Evolutionary conservation across 2,888 invertebrate genomes (phyloP).

Genomic region (Campoletis raptor): DNA sequence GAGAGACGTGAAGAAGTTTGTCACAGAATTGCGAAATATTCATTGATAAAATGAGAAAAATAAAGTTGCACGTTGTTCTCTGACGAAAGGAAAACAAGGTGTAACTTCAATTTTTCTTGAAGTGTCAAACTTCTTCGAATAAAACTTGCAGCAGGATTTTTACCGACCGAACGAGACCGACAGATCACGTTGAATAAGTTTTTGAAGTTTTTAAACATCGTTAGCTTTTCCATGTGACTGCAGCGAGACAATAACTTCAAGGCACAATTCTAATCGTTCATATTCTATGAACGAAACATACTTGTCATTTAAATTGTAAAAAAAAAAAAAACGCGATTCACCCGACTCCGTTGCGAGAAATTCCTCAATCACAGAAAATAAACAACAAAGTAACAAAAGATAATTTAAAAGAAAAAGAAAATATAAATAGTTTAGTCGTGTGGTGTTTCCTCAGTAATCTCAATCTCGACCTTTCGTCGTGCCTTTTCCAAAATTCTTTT

Average conservation of each 20-base stretch:
- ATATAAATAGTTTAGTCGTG: not conserved
- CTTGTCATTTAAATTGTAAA: not conserved
- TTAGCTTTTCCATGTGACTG: not conserved
- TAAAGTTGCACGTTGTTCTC: too few species aligned
- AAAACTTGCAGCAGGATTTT: too few species aligned
- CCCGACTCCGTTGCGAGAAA: not conserved
- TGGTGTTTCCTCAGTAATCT: constrained; percentile 36
- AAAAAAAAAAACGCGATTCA: not conserved
- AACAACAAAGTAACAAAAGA: not conserved
- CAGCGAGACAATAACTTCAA: not conserved
- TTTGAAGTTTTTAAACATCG: too few species aligned
- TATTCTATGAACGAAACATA: not conserved
- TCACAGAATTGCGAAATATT: too few species aligned
- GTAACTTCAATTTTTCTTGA: too few species aligned
- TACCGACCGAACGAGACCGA: too few species aligned
- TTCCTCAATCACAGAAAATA: constrained; percentile 21
- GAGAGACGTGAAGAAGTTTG: too few species aligned
- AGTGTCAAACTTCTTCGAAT: too few species aligned
- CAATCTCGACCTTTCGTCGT: constrained; percentile 89
- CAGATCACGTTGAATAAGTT: not conserved
- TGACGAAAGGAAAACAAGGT: too few species aligned
- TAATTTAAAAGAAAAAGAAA: constrained; percentile 11
- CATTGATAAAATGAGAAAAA: too few species aligned
- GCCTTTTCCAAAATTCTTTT: constrained; percentile 91
- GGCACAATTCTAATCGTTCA: not conserved